These are phyloP conservation scores for Perithous albicinctus DNA, from an alignment of 2,888 invertebrate genomes.

Conservation along the genomic window DNA sequence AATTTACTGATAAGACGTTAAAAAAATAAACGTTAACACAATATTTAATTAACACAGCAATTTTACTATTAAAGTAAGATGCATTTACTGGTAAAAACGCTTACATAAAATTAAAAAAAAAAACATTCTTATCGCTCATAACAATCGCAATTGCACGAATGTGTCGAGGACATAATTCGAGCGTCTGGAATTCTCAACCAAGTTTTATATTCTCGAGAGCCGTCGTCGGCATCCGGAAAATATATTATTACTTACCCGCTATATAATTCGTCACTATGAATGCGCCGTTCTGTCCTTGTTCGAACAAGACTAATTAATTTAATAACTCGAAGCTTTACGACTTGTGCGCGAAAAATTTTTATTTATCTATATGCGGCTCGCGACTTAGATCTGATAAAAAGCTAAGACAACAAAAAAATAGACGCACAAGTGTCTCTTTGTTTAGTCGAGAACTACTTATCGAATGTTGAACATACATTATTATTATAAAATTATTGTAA, in stretches of 20 bases:
- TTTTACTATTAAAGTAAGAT: too few species aligned
- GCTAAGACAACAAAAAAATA: too few species aligned
- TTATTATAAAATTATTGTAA: too few species aligned
- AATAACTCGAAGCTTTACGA: conserved; percentile 27
- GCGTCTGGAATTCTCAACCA: conserved; percentile 42
- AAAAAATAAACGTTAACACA: too few species aligned
- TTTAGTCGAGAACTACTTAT: background rate
- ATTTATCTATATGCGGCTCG: conserved; percentile 30
- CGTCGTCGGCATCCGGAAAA: conserved; percentile 6
- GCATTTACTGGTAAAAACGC: background rate
- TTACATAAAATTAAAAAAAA: background rate
- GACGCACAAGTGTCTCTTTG: conserved; percentile 49
- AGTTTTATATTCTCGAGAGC: too few species aligned
- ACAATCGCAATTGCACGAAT: conserved; percentile 14
- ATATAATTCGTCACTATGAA: conserved; percentile 57
- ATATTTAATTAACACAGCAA: too few species aligned
- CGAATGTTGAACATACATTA: background rate
- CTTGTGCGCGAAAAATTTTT: conserved; percentile 41
- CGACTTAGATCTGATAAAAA: conserved; percentile 1
- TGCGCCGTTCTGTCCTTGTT: conserved; percentile 36
- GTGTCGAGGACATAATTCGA: conserved; percentile 28
- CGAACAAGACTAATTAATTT: conserved; percentile 24
- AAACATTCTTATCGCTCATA: conserved; percentile 4
- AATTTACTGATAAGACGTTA: background rate
- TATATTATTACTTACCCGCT: conserved; percentile 21